Base-by-base conservation (phyloP, 1,140 invertebrate genomes). In the Zaprionus ornatus region DNA sequence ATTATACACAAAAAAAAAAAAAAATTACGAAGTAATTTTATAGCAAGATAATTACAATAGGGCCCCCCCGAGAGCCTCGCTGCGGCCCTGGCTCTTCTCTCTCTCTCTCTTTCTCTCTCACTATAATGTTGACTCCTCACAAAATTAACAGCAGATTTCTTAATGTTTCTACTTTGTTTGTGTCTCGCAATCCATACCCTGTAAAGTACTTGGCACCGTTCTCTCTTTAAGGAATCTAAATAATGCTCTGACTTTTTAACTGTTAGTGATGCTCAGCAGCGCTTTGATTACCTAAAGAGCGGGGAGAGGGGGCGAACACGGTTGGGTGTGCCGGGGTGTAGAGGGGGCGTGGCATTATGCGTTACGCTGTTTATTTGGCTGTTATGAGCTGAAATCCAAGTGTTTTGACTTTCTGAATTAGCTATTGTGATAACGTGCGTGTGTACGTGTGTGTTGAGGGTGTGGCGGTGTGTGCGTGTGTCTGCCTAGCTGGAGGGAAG, bases 381-480 rank as follows among this genome's bases (percentile, higher is more conserved):
- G 77, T 80, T 84, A 62, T 74, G 69, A 63, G 64, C 63, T 37
- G 48, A 75, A 86, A 87, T 86, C 65, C 76, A 84, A 87, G 77
- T 87, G 84, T 75, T 87, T 88, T 88, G 83, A 88, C 84, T 80
- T 84, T 71, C 72, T 72, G 80, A 87, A 87, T 87, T 87, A 87
- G 80, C 80, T 82, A 83, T 88, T 88, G 84, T 80, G 84, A 87
- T 87, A 87, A 88, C 84, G 80, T 80, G 80, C 71, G 87, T 66
- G 77, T 59, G 54, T 25, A 60, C 52, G 21, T 29, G 55, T n/a
- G 42, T 32, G 65, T 21, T 35, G 54, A 29, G 35, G 21, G 57
- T 62, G 25, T 13, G 25, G 7, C n/a, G 3, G 67, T 19, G 32
- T 61, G 19, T 25, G 23, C 9, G 6, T 55, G 62, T 54, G 48